Evolutionary conservation across 2,113 vertebrate genomes (phyloP).

Genomic region (Paradoxurus hermaphroditus): DNA sequence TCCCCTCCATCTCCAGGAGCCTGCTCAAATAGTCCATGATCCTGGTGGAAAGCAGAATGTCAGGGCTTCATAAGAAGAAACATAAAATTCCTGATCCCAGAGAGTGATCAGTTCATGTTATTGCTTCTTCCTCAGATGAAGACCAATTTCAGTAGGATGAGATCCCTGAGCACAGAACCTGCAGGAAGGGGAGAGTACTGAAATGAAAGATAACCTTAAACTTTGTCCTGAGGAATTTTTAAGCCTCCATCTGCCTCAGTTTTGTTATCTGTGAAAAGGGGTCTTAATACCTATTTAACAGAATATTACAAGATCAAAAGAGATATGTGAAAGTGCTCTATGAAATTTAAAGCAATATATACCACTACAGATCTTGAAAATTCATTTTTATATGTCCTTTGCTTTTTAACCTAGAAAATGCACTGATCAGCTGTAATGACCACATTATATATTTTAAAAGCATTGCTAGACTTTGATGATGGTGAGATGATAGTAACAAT

Average conservation of each 20-base stretch:
- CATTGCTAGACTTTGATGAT: neutral
- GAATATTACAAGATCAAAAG: neutral
- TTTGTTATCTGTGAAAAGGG: neutral
- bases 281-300: neutral
- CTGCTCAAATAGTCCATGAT: neutral
- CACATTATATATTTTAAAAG: neutral
- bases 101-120: neutral
- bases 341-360: neutral
- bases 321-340: neutral
- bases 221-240: neutral
- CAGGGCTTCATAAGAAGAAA: neutral
- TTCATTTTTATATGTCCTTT: conserved; percentile 2
- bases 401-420: neutral
- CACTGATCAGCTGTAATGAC: neutral
- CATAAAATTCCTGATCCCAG: neutral
- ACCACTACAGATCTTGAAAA: neutral
- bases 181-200: neutral
- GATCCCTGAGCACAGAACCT: neutral
- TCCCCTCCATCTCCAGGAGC: neutral
- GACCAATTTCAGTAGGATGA: neutral
- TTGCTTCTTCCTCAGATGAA: neutral
- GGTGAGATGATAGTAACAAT: neutral
- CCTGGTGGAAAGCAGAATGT: neutral
- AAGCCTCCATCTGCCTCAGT: neutral
- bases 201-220: neutral